Percentiles rank a stretch among this genome's conserved stretches.
Conservation (phyloP, 2,797 vertebrate genomes). For the Varecia variegata region DNA sequence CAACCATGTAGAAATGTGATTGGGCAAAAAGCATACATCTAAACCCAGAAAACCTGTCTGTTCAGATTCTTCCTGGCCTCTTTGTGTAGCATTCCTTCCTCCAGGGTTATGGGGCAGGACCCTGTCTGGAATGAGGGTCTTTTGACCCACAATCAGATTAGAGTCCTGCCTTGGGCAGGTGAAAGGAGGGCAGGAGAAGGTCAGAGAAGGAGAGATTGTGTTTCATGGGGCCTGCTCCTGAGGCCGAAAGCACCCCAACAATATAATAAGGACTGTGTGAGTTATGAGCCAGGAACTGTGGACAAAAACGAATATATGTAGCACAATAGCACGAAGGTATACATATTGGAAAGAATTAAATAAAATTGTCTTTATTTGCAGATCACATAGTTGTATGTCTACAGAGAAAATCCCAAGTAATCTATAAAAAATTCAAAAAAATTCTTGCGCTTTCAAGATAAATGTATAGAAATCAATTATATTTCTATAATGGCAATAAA, state of each 20-base stretch:
- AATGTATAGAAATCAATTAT: background rate
- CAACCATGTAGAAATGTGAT: background rate
- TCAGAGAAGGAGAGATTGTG: background rate
- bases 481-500: background rate
- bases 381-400: background rate
- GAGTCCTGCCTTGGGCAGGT: background rate
- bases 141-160: background rate
- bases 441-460: background rate
- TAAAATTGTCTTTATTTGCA: background rate
- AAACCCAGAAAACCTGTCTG: background rate
- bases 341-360: background rate
- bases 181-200: background rate
- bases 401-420: background rate
- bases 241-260: background rate
- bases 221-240: background rate
- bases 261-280: background rate
- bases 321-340: background rate
- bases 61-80: background rate
- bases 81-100: background rate
- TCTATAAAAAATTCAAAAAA: background rate
- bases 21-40: background rate
- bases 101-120: background rate
- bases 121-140: background rate
- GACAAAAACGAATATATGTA: background rate
- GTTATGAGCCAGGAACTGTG: background rate